Conservation (phyloP, 2,113 vertebrate genomes). For the Neolamprologus kungweensis region DNA sequence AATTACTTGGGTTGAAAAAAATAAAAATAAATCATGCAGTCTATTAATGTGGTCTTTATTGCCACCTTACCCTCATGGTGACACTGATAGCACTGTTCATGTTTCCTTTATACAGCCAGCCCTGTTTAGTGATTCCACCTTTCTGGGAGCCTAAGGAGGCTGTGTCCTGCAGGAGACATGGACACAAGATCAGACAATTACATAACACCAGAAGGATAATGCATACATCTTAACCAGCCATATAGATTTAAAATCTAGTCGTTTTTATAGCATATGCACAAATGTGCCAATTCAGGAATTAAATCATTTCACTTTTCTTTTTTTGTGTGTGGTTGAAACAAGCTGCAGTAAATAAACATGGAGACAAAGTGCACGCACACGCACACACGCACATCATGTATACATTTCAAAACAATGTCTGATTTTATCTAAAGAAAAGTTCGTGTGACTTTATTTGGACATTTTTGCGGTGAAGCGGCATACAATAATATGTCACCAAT, state of each 20-base stretch:
- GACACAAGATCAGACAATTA: neutral
- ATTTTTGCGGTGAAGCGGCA: neutral
- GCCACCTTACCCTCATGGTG: conserved; percentile 89
- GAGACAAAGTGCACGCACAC: no score
- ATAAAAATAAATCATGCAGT: neutral
- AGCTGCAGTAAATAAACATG: neutral
- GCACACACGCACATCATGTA: neutral
- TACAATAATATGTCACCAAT: neutral
- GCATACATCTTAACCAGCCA: neutral
- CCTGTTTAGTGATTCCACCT: conserved; percentile 92
- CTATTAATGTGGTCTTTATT: neutral
- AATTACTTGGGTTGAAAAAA: neutral
- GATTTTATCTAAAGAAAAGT: neutral
- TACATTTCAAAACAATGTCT: neutral
- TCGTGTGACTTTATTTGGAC: neutral
- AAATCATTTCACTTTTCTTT: neutral
- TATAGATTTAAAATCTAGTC: neutral
- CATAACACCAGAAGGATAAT: neutral
- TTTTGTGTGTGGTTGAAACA: neutral
- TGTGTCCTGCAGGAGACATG: conserved; percentile 77
- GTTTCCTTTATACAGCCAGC: conserved; percentile 98
- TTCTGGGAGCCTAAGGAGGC: conserved; percentile 96
- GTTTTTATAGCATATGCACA: neutral
- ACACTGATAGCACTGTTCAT: conserved; percentile 99
- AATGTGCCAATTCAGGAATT: neutral